phyloP scores from a whole-genome alignment of 2,113 vertebrate species.

The Hemiprocne comata region DNA sequence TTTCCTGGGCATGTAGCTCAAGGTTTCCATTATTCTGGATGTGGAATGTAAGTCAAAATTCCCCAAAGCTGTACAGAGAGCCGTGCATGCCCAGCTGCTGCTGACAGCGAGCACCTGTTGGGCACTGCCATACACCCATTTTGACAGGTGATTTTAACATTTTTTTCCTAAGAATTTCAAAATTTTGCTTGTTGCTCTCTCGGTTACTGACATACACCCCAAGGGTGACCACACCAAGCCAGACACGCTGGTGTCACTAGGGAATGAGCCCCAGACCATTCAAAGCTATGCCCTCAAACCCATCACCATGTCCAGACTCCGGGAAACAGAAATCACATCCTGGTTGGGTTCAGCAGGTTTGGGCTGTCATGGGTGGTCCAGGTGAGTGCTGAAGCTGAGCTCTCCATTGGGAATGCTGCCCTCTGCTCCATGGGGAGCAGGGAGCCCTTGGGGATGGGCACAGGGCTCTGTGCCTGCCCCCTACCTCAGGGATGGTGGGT shows the following conservation, averaged over 20 bases:
- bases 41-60: background rate
- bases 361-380: background rate
- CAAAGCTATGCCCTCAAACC: background rate
- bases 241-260: background rate
- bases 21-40: fast-evolving
- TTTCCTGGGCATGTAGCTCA: fast-evolving
- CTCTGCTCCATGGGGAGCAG: fast-evolving
- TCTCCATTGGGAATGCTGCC: fast-evolving
- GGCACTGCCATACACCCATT: background rate
- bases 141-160: background rate
- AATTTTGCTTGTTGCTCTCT: background rate
- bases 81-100: fast-evolving
- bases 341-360: fast-evolving
- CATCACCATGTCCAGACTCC: fast-evolving
- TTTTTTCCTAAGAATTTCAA: background rate
- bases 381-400: background rate
- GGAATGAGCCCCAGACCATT: background rate
- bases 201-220: fast-evolving
- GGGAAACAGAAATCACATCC: background rate
- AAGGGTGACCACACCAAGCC: fast-evolving
- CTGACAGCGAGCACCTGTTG: fast-evolving
- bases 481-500: too few relatives aligned
- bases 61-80: fast-evolving
- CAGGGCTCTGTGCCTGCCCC: background rate
- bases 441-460: background rate